Base-by-base conservation (phyloP, 2,888 invertebrate species). In the Drosophila eohydei region DNA sequence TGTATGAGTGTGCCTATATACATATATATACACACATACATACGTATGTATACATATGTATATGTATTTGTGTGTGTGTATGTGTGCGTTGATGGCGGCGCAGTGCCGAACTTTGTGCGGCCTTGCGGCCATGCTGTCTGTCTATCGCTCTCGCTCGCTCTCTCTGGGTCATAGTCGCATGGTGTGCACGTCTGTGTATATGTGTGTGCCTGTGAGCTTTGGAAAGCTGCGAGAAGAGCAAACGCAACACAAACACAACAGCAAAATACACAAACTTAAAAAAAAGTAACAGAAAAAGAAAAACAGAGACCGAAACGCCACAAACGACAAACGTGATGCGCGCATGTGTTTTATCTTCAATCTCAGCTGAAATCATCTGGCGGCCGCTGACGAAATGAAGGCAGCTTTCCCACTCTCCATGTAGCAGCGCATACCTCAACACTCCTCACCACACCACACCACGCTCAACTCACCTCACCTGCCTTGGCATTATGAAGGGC, bases 331-430 rank as follows among this genome's bases (percentile, higher is more conserved):
- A 84, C 76, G 88, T 81, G 84, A 87, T 87, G 84, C 88, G 84
- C 84, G 84, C 84, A 85, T 89, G 84, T 85, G 81, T 84, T 89
- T 84, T 84, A 89, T 84, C 84, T 84, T 87, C 76, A 89, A 88
- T 85, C 89, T 89, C 88, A 85, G 88, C 68, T 75, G 59, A 88
- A 88, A 88, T 86, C 80, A 85, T 81, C 85, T 84, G 85, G 87
- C 67, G 85, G 87, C 67, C 74, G 50, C 63, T 48, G 41, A 69
- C 73, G 73, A 71, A 73, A 65, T 61, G 71, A 59, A 67, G 67
- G 68, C 54, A 67, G 41, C 46, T 30, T 62, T 44, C 43, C 56
- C 28, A 28, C n/a, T 34, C 65, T 60, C 55, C 52, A 16, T 44
- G 9, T 41, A 36, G 43, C 48, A 32, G 57, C 28, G n/a, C 57